Base-by-base conservation (phyloP, 2,797 vertebrate genomes). In the Miichthys miiuy region DNA sequence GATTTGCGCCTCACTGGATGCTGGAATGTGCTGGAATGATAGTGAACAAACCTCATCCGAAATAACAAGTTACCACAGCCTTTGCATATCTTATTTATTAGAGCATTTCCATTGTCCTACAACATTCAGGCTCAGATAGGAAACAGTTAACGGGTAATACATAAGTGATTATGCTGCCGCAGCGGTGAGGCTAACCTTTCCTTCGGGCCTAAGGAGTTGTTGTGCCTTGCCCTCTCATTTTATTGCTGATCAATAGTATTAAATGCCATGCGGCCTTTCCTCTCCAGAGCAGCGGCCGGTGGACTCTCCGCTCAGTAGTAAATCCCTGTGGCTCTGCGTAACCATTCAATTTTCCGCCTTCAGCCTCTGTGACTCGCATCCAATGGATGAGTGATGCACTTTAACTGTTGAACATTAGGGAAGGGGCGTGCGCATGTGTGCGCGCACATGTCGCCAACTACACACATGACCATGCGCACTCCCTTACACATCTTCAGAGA, bases 181-280 rank as follows among this genome's bases (percentile, higher is more conserved):
- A 67, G 68, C 42, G 70, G 72, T 54, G 42, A 66, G 57, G 77
- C 60, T 85, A 86, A 91, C 81, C 72, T 86, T 89, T 90, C 74
- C 71, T 74, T 79, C 63, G 42, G 57, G 77, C 68, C 68, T 74
- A 80, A 78, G 68, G 69, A 84, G 64, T 68, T 85, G 78, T 67
- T 78, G 77, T 63, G 78, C 58, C 73, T 77, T 88, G 84, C 77
- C 72, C 82, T 89, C 74, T 55, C 27, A 41, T 87, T 91, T 91
- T 81, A 91, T 91, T 86, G 85, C 87, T 86, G 84, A 92, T 93
- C 93, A 91, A 94, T 94, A 90, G 83, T 75, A 86, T 91, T 87
- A 92, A 94, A 92, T 93, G 87, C 74, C 83, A 81, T 77, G 82
- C 65, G 23, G 84, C 82, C 87, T 77, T 86, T 89, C 77, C 83